Percentiles rank a stretch among this genome's conserved stretches.
Conservation (phyloP, 2,113 vertebrate genomes). For the Sceloporus undulatus region DNA sequence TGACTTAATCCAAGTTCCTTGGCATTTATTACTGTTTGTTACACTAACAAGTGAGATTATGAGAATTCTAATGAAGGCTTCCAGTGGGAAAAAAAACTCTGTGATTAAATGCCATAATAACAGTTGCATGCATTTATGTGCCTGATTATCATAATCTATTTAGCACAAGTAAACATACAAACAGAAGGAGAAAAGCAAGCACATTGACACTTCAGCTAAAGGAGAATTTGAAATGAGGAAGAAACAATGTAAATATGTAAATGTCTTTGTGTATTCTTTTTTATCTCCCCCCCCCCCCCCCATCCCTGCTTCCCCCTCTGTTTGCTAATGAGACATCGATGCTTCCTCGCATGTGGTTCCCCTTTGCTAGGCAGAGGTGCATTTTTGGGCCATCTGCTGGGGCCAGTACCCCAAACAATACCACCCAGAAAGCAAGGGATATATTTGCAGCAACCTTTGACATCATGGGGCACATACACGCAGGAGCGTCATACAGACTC, state of each 20-base stretch:
- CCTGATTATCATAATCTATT: slow-evolving; percentile 96
- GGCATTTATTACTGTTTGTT: slow-evolving; percentile 91
- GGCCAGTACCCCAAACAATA: slow-evolving; percentile 75
- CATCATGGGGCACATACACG: slow-evolving; percentile 54
- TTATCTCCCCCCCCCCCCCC: slow-evolving; percentile 70
- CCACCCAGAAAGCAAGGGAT: slow-evolving; percentile 75
- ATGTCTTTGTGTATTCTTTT: slow-evolving; percentile 84
- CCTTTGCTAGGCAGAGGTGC: slow-evolving; percentile 73
- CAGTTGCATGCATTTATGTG: slow-evolving; percentile 88
- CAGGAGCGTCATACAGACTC: slow-evolving; percentile 52
- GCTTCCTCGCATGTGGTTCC: slow-evolving; percentile 76
- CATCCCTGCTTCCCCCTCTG: slow-evolving; percentile 62
- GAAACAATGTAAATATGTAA: slow-evolving; percentile 87
- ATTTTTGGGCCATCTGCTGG: slow-evolving; percentile 83
- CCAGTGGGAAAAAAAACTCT: slow-evolving; percentile 84
- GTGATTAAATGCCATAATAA: slow-evolving; percentile 92
- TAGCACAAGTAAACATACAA: slow-evolving; percentile 91
- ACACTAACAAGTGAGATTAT: slow-evolving; percentile 92
- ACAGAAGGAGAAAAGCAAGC: slow-evolving; percentile 85
- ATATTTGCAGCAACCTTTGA: slow-evolving; percentile 77
- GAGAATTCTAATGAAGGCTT: slow-evolving; percentile 95
- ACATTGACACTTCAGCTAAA: slow-evolving; percentile 76
- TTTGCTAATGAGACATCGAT: slow-evolving; percentile 81
- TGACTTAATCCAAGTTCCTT: slow-evolving; percentile 86
- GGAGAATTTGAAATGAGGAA: slow-evolving; percentile 80